Base-by-base conservation (phyloP, 2,113 vertebrate species). In the Istiophorus platypterus region DNA sequence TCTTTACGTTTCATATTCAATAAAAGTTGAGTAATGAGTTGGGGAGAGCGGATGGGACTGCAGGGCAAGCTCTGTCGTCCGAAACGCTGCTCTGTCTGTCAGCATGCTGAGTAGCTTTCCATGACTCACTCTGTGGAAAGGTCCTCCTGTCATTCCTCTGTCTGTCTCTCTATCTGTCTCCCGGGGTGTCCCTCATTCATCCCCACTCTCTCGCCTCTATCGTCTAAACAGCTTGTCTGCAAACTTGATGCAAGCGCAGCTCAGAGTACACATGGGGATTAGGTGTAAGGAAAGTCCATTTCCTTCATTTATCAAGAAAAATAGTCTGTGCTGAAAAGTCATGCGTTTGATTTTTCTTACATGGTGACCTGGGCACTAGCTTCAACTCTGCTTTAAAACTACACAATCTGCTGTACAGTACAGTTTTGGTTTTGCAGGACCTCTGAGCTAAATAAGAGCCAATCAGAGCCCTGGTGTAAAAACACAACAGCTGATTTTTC, bases 71-170 rank as follows among this genome's bases (percentile, higher is more conserved):
- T 57, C 67, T 24, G 59, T 74, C 41, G 52, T 66, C 71, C 64
- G 14, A 75, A 82, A 58, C 27, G 51, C 62, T 12, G 49, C 71
- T 75, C 80, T 14, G 75, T 57, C 76, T 54, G 69, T 74, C 65
- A 54, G 54, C 31, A 29, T 52, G 64, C 85, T 45, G 47, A 75
- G 63, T 73, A 88, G 77, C 78, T 92, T 92, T 91, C 91, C 89
- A 87, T 93, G 92, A 93, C 76, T 93, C 92, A 89, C 79, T 63
- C 57, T 27, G 71, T 77, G 87, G 85, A 93, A 92, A 91, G 85
- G 72, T 86, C 68, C 77, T 76, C 78, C 85, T 89, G 88, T 88
- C 87, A 70, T 79, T 82, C 74, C 65, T 85, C 85, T 42, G 18
- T 70, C 82, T 72, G 67, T 24, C 82, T 59, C 61, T 58, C 77